Evolutionary conservation across 2,888 invertebrate genomes (phyloP), one percentile per base, ranked within the genome.

Genomic region (Dendrolimus pini): DNA sequence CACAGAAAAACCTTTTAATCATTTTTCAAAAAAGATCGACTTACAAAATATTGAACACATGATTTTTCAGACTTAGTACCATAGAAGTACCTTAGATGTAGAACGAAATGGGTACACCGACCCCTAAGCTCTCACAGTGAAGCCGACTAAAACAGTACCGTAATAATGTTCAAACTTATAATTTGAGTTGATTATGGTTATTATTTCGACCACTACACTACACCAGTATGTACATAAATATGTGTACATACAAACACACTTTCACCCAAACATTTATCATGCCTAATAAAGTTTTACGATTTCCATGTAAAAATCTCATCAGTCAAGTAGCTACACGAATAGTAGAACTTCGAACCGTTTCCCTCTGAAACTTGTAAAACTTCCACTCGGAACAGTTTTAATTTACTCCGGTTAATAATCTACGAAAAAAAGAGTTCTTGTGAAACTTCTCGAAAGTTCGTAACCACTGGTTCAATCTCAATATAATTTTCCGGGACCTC

Each of bases 401-500:
- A 78, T 79, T 78, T 74, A 74, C 69, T 64, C 70, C 47, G 64
- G 72, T 71, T 75, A 76, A 75, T 77, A 72, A 70, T 69, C 69
- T 61, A 47, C 62, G 56, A 65, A 61, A 64, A 65, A 61, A 64
- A 69, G 69, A 65, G 58, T 67, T 66, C 64, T 60, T 65, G 65
- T 61, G 67, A 62, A 71, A 74, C 71, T 77, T 69, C 70, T 67
- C 68, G 69, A 30, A 30, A 30, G 30, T 30, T 63, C 59, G 60
- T 55, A 60, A 57, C 60, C 64, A 57, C 59, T 62, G 69, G 74
- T 74, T 72, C 77, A 80, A 81, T 79, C 75, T 76, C 67, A 58
- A 72, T 73, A 79, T 79, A 79, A 80, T 79, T 78, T 80, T 70
- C 72, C 68, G 70, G 72, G 69, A 72, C 72, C 74, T 67, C 71